Evolutionary conservation across 2,113 vertebrate genomes (phyloP), one percentile per base, ranked within the genome.

Genomic region (Oreochromis tanganicae): DNA sequence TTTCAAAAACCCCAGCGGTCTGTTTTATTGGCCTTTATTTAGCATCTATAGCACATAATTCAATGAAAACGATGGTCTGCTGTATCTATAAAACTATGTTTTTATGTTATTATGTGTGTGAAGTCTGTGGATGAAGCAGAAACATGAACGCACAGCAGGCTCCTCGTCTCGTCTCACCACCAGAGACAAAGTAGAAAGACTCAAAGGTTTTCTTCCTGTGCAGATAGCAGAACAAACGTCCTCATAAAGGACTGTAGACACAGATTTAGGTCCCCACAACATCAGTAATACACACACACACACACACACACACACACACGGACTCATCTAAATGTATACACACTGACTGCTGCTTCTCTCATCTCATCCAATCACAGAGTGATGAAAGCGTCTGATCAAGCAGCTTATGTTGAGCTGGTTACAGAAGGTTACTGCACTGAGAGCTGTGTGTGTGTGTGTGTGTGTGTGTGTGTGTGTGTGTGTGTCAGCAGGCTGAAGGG

Each of bases 141-240:
- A 0, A 29, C 21, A 24, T 27, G 8, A 46, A 11, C 5, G 16
- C 9, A 29, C 41, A 5, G 13, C 41, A 0, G 41, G 24, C 13
- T 3, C 19, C 10, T 1, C 17, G 1, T 68, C 63, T 43, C 11
- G 4, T 16, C 32, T 71, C 12, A 14, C 2, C 14, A 1, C 9
- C 41, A 2, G 3, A 71, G 66, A 1, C 12, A 5, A 9, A 9
- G 7, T 2, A 43, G 36, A 66, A 66, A n/a, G n/a, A 46, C 43
- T 16, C 38, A 46, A 29, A 46, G 68, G 9, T 73, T 73, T 73
- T 29, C 68, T 48, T 73, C 68, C 41, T 75, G 68, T 73, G 68
- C 21, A 16, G 13, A 73, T 0, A 0, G 50, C 8, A 54, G 19
- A 9, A 27, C 38, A 46, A 48, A 48, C 6, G 4, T 75, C 41